These are phyloP conservation scores for Siniperca chuatsi DNA, from an alignment of 2,113 vertebrate genomes.

Conservation along the genomic window DNA sequence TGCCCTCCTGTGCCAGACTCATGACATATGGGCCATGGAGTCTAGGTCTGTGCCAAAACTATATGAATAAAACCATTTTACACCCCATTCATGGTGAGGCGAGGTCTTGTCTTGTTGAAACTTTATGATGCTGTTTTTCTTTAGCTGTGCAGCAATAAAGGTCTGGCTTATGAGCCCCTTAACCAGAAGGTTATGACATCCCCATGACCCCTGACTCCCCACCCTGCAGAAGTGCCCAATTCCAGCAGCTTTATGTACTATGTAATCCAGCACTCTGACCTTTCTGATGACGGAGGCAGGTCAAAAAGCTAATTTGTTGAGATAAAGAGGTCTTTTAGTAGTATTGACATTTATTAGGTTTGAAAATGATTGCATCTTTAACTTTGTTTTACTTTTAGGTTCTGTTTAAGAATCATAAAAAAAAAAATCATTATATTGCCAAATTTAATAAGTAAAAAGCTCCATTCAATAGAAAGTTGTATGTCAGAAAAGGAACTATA, in stretches of 20 bases:
- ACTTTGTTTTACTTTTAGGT: neutral
- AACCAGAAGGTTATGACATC: neutral
- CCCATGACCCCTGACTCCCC: neutral
- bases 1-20: slow-evolving; percentile 29
- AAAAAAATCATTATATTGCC: neutral
- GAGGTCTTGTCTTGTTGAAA: neutral
- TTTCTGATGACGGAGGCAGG: neutral
- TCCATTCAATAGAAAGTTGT: neutral
- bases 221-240: neutral
- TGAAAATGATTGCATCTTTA: neutral
- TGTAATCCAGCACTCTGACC: neutral
- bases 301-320: slow-evolving; percentile 6
- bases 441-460: neutral
- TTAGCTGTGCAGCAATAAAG: slow-evolving; percentile 29
- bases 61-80: slow-evolving; percentile 24
- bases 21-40: slow-evolving; percentile 12
- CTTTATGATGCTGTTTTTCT: slow-evolving; percentile 36
- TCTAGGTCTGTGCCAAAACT: slow-evolving; percentile 18
- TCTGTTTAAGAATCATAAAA: neutral
- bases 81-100: neutral
- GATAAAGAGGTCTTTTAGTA: slow-evolving; percentile 11
- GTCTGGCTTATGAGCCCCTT: slow-evolving; percentile 2
- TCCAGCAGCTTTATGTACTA: slow-evolving; percentile 13
- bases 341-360: neutral
- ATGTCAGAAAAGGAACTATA: neutral